Evolutionary conservation across 2,888 invertebrate genomes (phyloP), one percentile per base, ranked within the genome.

Genomic region (Eledone cirrhosa): DNA sequence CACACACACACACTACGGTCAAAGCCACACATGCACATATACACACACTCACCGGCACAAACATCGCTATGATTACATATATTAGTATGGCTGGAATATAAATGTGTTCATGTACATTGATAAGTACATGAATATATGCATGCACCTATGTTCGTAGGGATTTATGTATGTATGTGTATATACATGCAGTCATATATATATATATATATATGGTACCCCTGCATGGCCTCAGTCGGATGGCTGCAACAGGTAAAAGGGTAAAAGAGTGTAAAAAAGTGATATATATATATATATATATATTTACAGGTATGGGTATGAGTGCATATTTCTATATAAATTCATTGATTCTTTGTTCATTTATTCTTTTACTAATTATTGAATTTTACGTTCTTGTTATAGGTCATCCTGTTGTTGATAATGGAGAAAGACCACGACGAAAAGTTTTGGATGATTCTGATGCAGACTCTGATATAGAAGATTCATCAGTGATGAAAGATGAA

Each of bases 361-460:
- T 19, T n/a, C 65, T 3, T 16, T 24, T 63, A 22, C 65, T 63
- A 63, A 16, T 63, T 16, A 2, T 69, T 13, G 31, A 13, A n/a
- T 22, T 31, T 29, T 29, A 22, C 31, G 11, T 3, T 11, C 13
- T 19, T 3, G 2, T 69, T 69, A 2, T 31, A 69, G 69, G 69
- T 69, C 69, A 69, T 19, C 29, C 41, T 8, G 69, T 67, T 67
- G 67, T 69, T 22, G 69, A 69, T 33, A 31, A 31, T 3, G 41
- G n/a, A 4, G 69, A 69, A 27, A 41, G 69, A 69, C 69, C 69
- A 29, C 31, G 29, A 41, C 41, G 47, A 48, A 75, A 75, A 29
- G 27, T 75, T 2, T 29, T 75, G 48, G 75, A 75, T 29, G 75
- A 75, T 48, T 75, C 75, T 2, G 75, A 75, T 14, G n/a, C 48